Conservation (phyloP, 2,113 vertebrate species). For the Syngnathoides biaculeatus region DNA sequence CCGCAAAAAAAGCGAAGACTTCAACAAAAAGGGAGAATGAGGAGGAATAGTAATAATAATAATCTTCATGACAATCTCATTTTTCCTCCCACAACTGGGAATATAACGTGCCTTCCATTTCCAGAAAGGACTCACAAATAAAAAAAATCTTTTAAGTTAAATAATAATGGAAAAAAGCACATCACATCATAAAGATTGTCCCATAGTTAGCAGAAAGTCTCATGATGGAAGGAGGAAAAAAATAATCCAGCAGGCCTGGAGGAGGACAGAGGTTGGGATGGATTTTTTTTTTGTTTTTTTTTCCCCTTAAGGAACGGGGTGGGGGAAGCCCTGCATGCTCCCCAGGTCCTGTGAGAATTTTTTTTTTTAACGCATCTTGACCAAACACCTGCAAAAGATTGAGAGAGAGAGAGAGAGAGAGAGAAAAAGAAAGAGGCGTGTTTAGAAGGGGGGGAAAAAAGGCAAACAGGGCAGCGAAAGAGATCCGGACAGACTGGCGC, state of each 20-base stretch:
- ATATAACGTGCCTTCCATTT: slow-evolving; percentile 92
- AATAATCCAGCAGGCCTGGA: slow-evolving; percentile 74
- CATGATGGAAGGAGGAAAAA: slow-evolving; percentile 64
- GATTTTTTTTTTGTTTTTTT: slow-evolving; percentile 51
- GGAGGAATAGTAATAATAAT: slow-evolving; percentile 13
- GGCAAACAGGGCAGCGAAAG: slow-evolving; percentile 91
- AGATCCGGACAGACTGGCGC: slow-evolving; percentile 97
- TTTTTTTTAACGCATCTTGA: slow-evolving; percentile 69
- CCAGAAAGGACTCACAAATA: slow-evolving; percentile 90
- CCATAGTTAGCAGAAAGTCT: slow-evolving; percentile 75
- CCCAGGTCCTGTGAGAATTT: slow-evolving; percentile 66
- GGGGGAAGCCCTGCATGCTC: slow-evolving; percentile 75
- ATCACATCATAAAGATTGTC: slow-evolving; percentile 78
- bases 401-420: slow-evolving; percentile 82
- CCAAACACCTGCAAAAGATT: slow-evolving; percentile 97
- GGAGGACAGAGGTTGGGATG: slow-evolving; percentile 51
- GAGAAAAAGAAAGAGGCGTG: slow-evolving; percentile 83
- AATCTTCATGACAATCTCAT: slow-evolving; percentile 67
- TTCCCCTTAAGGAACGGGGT: not conserved
- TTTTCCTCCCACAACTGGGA: slow-evolving; percentile 84
- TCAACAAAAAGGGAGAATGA: slow-evolving; percentile 62
- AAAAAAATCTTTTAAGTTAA: slow-evolving; percentile 90
- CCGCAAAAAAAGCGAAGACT: slow-evolving; percentile 89
- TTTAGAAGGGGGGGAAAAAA: slow-evolving; percentile 93
- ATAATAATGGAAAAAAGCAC: slow-evolving; percentile 87